Evolutionary conservation across 2,888 invertebrate genomes (phyloP), one percentile per base, ranked within the genome.

Genomic region (Sphaerophoria rueppellii): DNA sequence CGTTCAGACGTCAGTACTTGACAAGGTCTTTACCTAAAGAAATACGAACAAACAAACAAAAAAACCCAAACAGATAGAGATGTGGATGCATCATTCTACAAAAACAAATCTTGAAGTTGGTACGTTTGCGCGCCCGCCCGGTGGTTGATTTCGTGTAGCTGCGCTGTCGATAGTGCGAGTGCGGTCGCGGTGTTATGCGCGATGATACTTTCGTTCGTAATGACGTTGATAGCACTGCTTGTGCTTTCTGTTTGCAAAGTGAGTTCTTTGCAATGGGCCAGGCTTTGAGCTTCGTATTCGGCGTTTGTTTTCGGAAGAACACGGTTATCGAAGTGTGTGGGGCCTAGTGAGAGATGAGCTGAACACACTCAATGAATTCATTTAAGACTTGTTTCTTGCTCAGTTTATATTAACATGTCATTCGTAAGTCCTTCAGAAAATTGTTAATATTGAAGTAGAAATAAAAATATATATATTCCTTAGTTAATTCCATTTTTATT

Each of bases 301-400:
- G 40, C 12, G 40, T 6, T 24, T 16, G 35, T 16, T 32, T 32
- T 54, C 54, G 54, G 54, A 67, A 54, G 43, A 78, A 69, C 70
- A 54, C 61, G 37, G 72, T 71, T 70, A 46, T 43, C 24, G 65
- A 67, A 79, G 72, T 63, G 80, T 24, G 60, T 40, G 11, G 9
- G 9, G 70, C 76, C 76, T 81, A 70, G 85, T 77, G 81, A 85
- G 85, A 81, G 85, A 85, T 81, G 85, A 85, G 79, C 61, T 80
- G 71, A 34, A 71, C 61, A 80, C 83, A 83, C 81, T 85, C 76
- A n/a, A n/a, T n/a, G n/a, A n/a, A n/a, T n/a, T n/a, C n/a, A n/a
- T n/a, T n/a, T n/a, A n/a, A n/a, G n/a, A n/a, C n/a, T n/a, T n/a
- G n/a, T n/a, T n/a, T n/a, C n/a, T n/a, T n/a, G n/a, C n/a, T n/a